Evolutionary conservation across 2,113 vertebrate genomes (phyloP).

Genomic region (Erinaceus europaeus): DNA sequence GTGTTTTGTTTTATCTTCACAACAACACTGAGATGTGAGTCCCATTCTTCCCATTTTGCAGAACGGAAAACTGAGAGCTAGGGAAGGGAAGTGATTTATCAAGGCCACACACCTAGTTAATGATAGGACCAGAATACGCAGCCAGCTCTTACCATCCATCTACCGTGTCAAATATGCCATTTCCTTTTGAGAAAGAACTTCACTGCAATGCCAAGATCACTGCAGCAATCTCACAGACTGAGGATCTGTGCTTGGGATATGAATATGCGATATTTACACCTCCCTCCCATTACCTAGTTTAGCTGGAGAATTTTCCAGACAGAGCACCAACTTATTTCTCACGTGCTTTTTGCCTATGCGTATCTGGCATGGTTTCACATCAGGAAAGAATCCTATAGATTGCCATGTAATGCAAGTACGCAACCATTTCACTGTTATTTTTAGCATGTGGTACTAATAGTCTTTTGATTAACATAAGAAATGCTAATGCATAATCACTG

Average conservation of each 20-base stretch:
- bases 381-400: not conserved
- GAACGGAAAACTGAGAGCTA: constrained; percentile 35
- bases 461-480: constrained; percentile 33
- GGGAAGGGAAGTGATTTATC: constrained; percentile 9
- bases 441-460: not conserved
- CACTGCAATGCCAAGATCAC: not conserved
- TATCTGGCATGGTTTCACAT: constrained; percentile 6
- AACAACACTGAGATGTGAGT: not conserved
- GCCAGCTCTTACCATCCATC: not conserved
- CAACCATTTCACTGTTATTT: constrained; percentile 13
- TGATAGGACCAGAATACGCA: not conserved
- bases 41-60: not conserved
- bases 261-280: not conserved
- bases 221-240: not conserved
- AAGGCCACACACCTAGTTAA: constrained; percentile 3
- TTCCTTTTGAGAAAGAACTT: constrained; percentile 25
- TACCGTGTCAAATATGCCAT: not conserved
- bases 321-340: not conserved
- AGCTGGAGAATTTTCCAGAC: not conserved
- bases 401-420: not conserved
- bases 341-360: constrained; percentile 8
- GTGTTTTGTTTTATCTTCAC: constrained; percentile 31
- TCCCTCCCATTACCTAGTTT: not conserved
- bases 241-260: not conserved
- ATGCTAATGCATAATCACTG: constrained; percentile 12